Conservation (phyloP, 2,113 vertebrate species). For the Saccopteryx bilineata region DNA sequence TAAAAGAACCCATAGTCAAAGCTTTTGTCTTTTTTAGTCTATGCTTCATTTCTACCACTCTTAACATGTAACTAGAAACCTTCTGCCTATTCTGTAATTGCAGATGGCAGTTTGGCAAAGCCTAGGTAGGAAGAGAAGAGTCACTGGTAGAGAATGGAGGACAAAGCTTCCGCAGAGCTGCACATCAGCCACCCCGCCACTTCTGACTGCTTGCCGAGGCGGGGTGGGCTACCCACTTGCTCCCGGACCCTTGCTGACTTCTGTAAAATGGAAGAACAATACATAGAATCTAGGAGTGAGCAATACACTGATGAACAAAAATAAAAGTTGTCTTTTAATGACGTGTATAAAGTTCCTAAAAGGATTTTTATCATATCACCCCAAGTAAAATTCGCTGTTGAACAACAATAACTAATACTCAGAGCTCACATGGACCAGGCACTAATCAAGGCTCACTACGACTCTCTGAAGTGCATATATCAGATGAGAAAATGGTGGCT, state of each 20-base stretch:
- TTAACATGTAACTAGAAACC: background rate
- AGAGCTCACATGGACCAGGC: rapidly evolving
- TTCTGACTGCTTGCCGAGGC: background rate
- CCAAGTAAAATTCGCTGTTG: background rate
- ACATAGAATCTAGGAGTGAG: background rate
- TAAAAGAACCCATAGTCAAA: background rate
- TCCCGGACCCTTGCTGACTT: background rate
- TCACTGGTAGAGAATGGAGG: background rate
- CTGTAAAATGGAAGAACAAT: background rate
- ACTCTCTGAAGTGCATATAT: background rate
- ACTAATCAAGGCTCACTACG: rapidly evolving
- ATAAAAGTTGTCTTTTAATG: background rate
- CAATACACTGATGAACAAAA: background rate
- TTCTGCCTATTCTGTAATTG: background rate
- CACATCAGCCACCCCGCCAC: background rate
- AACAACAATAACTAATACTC: background rate
- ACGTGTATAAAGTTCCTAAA: background rate
- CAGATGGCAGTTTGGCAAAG: background rate
- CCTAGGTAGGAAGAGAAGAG: background rate
- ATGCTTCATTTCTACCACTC: background rate
- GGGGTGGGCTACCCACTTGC: background rate
- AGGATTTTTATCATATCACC: background rate
- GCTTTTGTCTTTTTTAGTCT: background rate
- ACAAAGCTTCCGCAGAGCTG: background rate
- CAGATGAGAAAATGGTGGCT: background rate